Evolutionary conservation across 2,113 vertebrate species (phyloP), one percentile per base, ranked within the genome.

Genomic region (Hoplias malabaricus): DNA sequence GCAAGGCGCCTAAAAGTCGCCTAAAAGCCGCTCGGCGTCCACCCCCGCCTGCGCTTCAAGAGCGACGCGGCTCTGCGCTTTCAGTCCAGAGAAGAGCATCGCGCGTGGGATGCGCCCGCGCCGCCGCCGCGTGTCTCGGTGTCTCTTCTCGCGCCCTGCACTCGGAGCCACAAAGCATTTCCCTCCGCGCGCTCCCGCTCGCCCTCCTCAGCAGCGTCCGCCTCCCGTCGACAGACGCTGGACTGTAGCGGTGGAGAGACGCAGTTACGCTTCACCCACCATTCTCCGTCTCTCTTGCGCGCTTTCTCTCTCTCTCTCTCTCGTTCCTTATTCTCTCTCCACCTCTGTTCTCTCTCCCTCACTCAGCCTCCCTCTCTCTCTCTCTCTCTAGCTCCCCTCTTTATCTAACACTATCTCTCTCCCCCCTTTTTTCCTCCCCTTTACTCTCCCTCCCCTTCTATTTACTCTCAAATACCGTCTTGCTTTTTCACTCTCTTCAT

Each of bases 211-310:
- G 42, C n/a, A 43, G 83, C 85, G 73, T 78, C 77, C 84, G 86
- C 86, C 80, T 77, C 89, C 54, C 53, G 59, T 78, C 77, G 59
- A 77, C 80, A 71, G 74, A 81, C 71, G 69, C 73, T 80, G 70
- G 59, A 81, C 79, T 78, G 50, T 79, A 68, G 48, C 59, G 73
- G 73, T 68, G 66, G 59, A 34, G 80, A 81, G 84, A 83, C 85
- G 84, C 84, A 84, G 82, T 84, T 57, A 29, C 54, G 62, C 61
- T 29, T 57, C n/a, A 40, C 79, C 38, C 40, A 56, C 75, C 68
- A 40, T n/a, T 65, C 59, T 59, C 70, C 43, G 5, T 23, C 61
- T 29, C 48, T 14, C 65, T 53, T n/a, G n/a, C n/a, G n/a, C n/a
- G n/a, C 62, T 46, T 33, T 13, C 36, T 13, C 75, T 43, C 61